Percentiles rank a stretch among this genome's conserved stretches.
Evolutionary conservation across 1,140 invertebrate genomes (phyloP).

Genomic region (Aphaenogaster floridana): DNA sequence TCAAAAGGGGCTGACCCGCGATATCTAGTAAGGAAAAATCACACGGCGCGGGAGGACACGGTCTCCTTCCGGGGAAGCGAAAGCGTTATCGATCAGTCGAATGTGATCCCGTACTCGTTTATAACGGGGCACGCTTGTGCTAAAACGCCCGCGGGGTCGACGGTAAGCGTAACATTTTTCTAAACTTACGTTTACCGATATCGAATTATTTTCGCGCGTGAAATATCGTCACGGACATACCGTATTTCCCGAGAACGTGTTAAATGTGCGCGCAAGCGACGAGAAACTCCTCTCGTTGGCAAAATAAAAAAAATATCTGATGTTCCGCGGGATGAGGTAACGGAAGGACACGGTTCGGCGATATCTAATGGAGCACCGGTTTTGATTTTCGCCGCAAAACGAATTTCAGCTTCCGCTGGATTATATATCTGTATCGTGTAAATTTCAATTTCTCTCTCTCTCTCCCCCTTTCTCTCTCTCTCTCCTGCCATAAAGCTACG

Average conservation of each 20-base stretch:
- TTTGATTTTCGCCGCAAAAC: conserved; percentile 21
- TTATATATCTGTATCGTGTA: neutral
- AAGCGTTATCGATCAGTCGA: conserved; percentile 27
- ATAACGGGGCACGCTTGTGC: conserved; percentile 9
- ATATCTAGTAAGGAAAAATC: conserved; percentile 21
- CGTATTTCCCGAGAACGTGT: conserved; percentile 44
- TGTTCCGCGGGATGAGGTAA: neutral
- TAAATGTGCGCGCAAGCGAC: conserved; percentile 38
- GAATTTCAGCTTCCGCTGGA: neutral
- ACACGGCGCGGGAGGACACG: neutral
- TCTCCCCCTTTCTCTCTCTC: too few species aligned
- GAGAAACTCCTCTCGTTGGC: neutral
- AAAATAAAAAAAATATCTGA: neutral
- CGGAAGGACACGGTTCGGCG: conserved; percentile 26
- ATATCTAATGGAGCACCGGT: conserved; percentile 22
- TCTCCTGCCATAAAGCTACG: neutral
- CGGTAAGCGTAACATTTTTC: conserved; percentile 40
- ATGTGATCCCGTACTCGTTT: conserved; percentile 34
- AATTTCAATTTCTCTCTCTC: neutral
- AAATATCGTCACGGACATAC: conserved; percentile 26
- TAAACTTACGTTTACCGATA: conserved; percentile 40
- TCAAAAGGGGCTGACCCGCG: neutral
- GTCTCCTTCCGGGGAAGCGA: neutral
- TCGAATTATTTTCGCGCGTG: conserved; percentile 44
- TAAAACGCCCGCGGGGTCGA: conserved; percentile 6